These are phyloP conservation scores for Zele albiditarsus DNA, from an alignment of 2,888 invertebrate species.

Conservation along the genomic window DNA sequence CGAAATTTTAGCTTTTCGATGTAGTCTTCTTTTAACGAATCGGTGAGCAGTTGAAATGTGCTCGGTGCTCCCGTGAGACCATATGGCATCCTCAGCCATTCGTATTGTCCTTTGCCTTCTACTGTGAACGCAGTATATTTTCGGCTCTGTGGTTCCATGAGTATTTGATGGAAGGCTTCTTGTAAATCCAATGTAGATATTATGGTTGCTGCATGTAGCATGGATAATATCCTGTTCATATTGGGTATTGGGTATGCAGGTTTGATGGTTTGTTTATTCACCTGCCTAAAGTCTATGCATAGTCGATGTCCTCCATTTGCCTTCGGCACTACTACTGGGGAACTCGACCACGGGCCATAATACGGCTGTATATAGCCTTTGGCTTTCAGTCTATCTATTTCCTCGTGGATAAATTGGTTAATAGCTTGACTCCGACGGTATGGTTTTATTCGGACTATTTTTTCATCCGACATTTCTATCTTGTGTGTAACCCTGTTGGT, in stretches of 20 bases:
- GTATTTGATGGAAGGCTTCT: slow-evolving; percentile 37
- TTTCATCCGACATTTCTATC: too few relatives aligned
- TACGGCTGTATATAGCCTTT: background rate
- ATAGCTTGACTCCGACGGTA: too few relatives aligned
- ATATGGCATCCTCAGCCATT: slow-evolving; percentile 31
- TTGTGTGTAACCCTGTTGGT: too few relatives aligned
- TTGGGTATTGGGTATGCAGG: slow-evolving; percentile 40
- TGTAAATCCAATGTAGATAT: slow-evolving; percentile 38
- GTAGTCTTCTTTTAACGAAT: slow-evolving; percentile 3
- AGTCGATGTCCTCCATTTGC: slow-evolving; percentile 55
- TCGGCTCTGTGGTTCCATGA: slow-evolving; percentile 5
- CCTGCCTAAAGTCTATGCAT: slow-evolving; percentile 57
- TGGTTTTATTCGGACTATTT: too few relatives aligned
- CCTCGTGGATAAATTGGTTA: too few relatives aligned
- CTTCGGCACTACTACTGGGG: slow-evolving; percentile 55
- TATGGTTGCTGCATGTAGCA: slow-evolving; percentile 23
- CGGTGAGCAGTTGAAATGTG: slow-evolving; percentile 35
- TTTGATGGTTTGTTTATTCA: slow-evolving; percentile 48
- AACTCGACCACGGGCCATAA: slow-evolving; percentile 56
- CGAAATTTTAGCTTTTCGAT: background rate
- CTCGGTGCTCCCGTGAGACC: slow-evolving; percentile 38
- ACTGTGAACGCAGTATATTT: slow-evolving; percentile 29
- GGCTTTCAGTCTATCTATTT: background rate
- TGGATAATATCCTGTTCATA: slow-evolving; percentile 37
- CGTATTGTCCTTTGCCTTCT: slow-evolving; percentile 27